Evolutionary conservation across 2,888 invertebrate genomes (phyloP).

Genomic region (Lordiphosa fenestrarum): DNA sequence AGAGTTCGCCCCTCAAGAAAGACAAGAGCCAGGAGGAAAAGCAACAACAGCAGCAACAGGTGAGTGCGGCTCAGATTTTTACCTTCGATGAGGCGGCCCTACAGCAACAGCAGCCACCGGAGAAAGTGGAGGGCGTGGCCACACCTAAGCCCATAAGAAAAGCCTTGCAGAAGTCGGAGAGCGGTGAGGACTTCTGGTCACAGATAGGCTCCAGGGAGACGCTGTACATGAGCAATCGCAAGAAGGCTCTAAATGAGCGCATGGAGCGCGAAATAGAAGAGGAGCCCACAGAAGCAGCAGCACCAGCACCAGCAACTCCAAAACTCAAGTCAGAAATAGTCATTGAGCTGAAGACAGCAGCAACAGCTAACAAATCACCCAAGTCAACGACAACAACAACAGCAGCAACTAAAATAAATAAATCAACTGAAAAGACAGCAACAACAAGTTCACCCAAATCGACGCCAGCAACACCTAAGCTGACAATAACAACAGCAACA

Average conservation of each 20-base stretch:
- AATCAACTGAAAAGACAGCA: slow-evolving; percentile 3
- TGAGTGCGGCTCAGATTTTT: slow-evolving; percentile 48
- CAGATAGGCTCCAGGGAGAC: slow-evolving; percentile 85
- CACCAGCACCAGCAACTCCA: slow-evolving; percentile 50
- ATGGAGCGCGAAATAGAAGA: slow-evolving; percentile 45
- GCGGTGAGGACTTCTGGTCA: slow-evolving; percentile 84
- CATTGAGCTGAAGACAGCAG: slow-evolving; percentile 35
- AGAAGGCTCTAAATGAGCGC: slow-evolving; percentile 81
- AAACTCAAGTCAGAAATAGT: slow-evolving; percentile 31
- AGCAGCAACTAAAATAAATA: slow-evolving; percentile 1
- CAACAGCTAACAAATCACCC: slow-evolving; percentile 4
- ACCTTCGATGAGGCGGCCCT: slow-evolving; percentile 52
- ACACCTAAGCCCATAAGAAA: slow-evolving; percentile 72
- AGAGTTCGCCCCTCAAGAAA: slow-evolving; percentile 61
- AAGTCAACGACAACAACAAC: slow-evolving; percentile 3
- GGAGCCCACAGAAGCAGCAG: slow-evolving; percentile 46
- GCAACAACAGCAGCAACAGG: slow-evolving; percentile 7
- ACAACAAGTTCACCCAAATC: slow-evolving; percentile 8
- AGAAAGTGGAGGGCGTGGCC: slow-evolving; percentile 51
- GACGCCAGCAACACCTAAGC: slow-evolving; percentile 12
- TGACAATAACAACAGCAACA: neutral
- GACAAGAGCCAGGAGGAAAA: slow-evolving; percentile 2
- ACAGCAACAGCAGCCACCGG: slow-evolving; percentile 14
- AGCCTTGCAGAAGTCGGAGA: slow-evolving; percentile 74
- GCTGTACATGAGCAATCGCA: slow-evolving; percentile 83